phyloP scores from a whole-genome alignment of 2,113 vertebrate genomes.

The Saccopteryx bilineata region DNA sequence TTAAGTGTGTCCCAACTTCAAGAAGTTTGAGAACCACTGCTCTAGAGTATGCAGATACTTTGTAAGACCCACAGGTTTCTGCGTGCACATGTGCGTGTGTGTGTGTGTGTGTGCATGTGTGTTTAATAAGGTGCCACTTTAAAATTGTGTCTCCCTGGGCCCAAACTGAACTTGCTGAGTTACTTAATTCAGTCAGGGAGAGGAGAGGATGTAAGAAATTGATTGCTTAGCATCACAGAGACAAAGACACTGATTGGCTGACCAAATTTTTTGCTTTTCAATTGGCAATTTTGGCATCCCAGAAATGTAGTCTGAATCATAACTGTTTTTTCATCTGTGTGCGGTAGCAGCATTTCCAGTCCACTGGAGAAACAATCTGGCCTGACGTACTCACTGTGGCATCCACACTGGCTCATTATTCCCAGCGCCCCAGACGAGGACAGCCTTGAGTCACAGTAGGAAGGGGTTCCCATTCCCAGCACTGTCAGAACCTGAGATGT shows the following conservation, averaged over 20 bases:
- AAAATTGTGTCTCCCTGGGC: neutral
- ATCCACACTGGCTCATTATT: neutral
- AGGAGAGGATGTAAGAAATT: neutral
- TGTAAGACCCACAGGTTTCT: neutral
- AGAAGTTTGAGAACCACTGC: no score
- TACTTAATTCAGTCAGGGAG: neutral
- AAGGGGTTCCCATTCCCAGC: neutral
- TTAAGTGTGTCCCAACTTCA: no score
- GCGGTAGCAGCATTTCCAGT: neutral
- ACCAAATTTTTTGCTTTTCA: neutral
- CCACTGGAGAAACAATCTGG: neutral
- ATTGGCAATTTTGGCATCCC: neutral
- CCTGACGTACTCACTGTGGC: neutral
- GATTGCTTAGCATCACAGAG: neutral
- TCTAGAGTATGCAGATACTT: neutral
- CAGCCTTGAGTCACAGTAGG: neutral
- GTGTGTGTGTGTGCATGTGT: neutral
- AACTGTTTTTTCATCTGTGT: neutral
- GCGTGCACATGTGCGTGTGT: neutral
- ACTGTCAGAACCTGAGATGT: neutral
- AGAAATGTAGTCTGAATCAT: neutral
- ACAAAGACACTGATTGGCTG: neutral
- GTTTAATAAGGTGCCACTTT: conserved; percentile 27
- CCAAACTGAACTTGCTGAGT: neutral
- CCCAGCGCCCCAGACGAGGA: neutral